Evolutionary conservation across 2,113 vertebrate genomes (phyloP).

Genomic region (Anolis sagrei): DNA sequence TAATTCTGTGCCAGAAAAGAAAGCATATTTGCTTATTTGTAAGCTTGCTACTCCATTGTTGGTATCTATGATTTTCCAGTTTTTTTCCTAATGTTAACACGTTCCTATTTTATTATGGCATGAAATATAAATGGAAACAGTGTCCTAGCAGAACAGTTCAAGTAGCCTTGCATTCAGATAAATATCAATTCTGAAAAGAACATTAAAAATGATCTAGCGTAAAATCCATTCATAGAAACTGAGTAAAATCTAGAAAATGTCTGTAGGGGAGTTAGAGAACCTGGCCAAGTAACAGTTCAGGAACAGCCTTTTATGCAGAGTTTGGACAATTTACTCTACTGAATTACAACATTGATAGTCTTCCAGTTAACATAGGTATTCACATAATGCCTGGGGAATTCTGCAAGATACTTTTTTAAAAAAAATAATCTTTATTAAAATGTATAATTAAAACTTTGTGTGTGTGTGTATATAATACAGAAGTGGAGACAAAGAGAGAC

Average conservation of each 20-base stretch:
- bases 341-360: no score
- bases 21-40: conserved; percentile 58
- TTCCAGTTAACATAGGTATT: no score
- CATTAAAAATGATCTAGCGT: neutral
- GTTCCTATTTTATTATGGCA: conserved; percentile 33
- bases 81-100: conserved; percentile 42
- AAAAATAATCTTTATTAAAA: no score
- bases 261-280: neutral
- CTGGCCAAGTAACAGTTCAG: neutral
- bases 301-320: neutral
- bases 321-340: no score
- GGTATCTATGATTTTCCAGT: conserved; percentile 51
- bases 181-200: neutral
- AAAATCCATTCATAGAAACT: conserved; percentile 8
- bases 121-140: conserved; percentile 45
- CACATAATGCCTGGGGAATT: no score
- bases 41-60: conserved; percentile 62
- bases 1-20: conserved; percentile 63
- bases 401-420: no score
- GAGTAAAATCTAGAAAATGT: neutral
- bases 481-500: no score
- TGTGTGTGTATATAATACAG: no score
- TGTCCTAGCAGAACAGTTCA: neutral
- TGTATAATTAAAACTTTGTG: no score
- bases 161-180: conserved; percentile 1